Percentiles rank a stretch among this genome's conserved stretches.
Conservation (phyloP, 2,888 invertebrate genomes). For the Zaprionus lineosus region DNA sequence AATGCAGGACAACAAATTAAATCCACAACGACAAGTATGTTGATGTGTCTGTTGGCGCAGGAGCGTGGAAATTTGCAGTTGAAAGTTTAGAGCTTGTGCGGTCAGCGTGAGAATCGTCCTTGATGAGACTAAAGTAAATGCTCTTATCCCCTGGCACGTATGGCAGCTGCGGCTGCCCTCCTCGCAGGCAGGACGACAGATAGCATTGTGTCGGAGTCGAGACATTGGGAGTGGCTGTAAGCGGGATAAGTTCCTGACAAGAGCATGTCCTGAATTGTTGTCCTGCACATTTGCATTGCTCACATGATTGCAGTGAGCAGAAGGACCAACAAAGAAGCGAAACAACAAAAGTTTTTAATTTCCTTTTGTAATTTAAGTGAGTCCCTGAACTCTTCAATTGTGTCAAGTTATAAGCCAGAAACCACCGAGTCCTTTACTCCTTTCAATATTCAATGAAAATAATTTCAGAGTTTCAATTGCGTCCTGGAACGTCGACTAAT, state of each 20-base stretch:
- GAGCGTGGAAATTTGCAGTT: constrained; percentile 1
- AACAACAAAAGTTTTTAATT: constrained; percentile 45
- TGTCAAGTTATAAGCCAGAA: constrained; percentile 24
- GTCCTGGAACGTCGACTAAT: too few species aligned
- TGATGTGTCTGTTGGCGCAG: background rate
- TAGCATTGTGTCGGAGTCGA: background rate
- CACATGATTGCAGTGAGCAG: constrained; percentile 40
- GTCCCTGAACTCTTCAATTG: constrained; percentile 43
- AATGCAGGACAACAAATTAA: constrained; percentile 24
- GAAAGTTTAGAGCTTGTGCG: constrained; percentile 22
- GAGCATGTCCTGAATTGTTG: constrained; percentile 19
- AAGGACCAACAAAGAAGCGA: constrained; percentile 19
- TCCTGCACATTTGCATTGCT: constrained; percentile 40
- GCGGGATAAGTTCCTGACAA: constrained; percentile 12
- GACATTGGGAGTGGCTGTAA: background rate
- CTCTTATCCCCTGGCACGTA: too few species aligned
- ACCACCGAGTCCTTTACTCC: too few species aligned
- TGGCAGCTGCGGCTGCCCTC: too few species aligned
- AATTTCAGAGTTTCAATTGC: too few species aligned
- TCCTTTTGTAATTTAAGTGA: constrained; percentile 36
- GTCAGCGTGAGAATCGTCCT: constrained; percentile 23
- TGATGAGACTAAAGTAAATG: background rate
- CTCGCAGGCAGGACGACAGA: background rate
- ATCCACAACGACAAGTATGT: constrained; percentile 10
- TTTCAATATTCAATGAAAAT: too few species aligned